Conservation (phyloP, 1,140 invertebrate species). For the Drosophila teissieri region DNA sequence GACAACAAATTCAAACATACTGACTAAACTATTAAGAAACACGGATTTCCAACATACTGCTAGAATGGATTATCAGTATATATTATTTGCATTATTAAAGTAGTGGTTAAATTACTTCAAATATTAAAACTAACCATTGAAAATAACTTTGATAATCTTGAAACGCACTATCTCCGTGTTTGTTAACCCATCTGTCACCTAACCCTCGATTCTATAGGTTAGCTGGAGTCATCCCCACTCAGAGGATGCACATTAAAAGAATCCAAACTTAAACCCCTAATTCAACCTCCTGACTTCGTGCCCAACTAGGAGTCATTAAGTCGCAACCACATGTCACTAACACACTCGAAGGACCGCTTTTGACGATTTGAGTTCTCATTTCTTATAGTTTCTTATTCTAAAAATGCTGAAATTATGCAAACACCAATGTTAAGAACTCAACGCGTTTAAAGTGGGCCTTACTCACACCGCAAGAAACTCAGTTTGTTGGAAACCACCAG, state of each 20-base stretch:
- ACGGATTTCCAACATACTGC: no score
- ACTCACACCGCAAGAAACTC: conserved; percentile 24
- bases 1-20: neutral
- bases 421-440: neutral
- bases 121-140: neutral
- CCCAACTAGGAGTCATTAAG: conserved; percentile 41
- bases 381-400: neutral
- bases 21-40: neutral
- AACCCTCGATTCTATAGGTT: neutral
- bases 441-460: neutral
- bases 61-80: no score
- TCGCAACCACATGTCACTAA: conserved; percentile 67
- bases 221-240: neutral
- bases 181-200: conserved; percentile 1
- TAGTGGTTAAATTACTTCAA: neutral
- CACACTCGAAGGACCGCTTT: conserved; percentile 5
- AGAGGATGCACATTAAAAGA: neutral
- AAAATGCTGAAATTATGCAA: neutral
- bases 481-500: conserved; percentile 1
- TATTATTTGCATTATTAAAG: neutral
- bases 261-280: neutral
- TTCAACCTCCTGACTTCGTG: neutral
- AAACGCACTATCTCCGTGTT: conserved; percentile 15
- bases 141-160: neutral
- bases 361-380: neutral